These are phyloP conservation scores for Tetrao urogallus DNA, from an alignment of 2,113 vertebrate genomes.

Conservation along the genomic window DNA sequence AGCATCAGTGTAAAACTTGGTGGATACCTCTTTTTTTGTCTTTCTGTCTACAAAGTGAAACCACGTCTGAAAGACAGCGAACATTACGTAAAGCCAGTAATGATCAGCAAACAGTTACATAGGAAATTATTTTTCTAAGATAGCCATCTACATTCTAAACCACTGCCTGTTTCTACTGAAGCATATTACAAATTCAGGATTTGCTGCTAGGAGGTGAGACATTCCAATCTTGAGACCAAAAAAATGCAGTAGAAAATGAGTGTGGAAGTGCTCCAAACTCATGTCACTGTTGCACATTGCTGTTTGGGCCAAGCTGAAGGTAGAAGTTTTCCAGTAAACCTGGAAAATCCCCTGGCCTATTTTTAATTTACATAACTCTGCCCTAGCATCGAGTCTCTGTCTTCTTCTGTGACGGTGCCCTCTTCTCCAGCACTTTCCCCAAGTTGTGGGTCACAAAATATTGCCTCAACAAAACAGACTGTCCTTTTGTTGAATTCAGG, in stretches of 20 bases:
- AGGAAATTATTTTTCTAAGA: background rate
- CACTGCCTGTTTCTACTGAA: background rate
- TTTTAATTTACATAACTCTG: background rate
- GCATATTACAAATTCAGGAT: background rate
- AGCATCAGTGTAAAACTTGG: slow-evolving; percentile 83
- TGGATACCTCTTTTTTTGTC: slow-evolving; percentile 82
- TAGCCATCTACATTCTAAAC: background rate
- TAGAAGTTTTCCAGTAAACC: background rate
- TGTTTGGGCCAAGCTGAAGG: background rate
- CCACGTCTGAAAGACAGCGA: slow-evolving; percentile 81
- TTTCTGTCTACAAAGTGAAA: slow-evolving; percentile 90
- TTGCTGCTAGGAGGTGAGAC: background rate
- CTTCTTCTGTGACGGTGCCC: background rate
- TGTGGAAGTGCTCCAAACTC: background rate
- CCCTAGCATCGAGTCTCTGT: background rate
- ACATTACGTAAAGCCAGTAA: background rate
- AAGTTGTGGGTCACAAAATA: background rate
- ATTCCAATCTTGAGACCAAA: background rate
- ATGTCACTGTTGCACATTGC: background rate
- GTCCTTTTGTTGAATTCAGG: background rate
- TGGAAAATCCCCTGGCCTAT: background rate
- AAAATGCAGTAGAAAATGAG: background rate
- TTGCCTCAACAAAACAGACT: background rate
- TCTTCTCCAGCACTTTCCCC: background rate
- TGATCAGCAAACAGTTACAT: background rate